Percentiles rank a stretch among this genome's conserved stretches.
Evolutionary conservation across 2,113 vertebrate genomes (phyloP).

Genomic region (Percina caprodes): DNA sequence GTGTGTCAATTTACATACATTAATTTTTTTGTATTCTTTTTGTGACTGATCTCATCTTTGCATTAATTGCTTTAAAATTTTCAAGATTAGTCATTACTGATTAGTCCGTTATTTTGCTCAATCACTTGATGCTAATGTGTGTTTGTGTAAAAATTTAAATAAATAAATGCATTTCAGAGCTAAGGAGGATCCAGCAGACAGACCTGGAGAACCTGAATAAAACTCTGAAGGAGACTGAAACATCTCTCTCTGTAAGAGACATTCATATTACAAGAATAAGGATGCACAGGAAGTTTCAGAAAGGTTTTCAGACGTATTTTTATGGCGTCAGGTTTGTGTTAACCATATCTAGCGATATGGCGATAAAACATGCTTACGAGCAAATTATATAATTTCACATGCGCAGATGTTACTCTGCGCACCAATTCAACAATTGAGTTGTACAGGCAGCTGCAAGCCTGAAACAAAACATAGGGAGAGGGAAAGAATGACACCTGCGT

Average conservation of each 20-base stretch:
- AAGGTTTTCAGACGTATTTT: background rate
- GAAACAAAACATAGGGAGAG: too few relatives aligned
- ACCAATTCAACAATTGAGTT: too few relatives aligned
- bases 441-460: too few relatives aligned
- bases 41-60: too few relatives aligned
- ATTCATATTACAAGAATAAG: background rate
- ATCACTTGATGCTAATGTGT: background rate
- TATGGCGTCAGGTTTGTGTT: too few relatives aligned
- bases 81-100: background rate
- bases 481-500: too few relatives aligned
- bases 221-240: slow-evolving; percentile 86
- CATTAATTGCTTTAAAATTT: background rate
- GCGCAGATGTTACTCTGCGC: too few relatives aligned
- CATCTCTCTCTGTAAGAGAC: slow-evolving; percentile 85
- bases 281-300: background rate
- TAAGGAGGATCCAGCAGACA: slow-evolving; percentile 85
- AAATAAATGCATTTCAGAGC: slow-evolving; percentile 80
- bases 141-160: background rate
- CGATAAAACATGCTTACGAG: too few relatives aligned
- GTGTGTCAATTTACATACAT: too few relatives aligned
- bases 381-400: too few relatives aligned
- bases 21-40: too few relatives aligned
- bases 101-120: background rate
- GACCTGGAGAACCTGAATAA: slow-evolving; percentile 86
- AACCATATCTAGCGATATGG: too few relatives aligned